Evolutionary conservation across 2,113 vertebrate species (phyloP).

Genomic region (Aix galericulata): DNA sequence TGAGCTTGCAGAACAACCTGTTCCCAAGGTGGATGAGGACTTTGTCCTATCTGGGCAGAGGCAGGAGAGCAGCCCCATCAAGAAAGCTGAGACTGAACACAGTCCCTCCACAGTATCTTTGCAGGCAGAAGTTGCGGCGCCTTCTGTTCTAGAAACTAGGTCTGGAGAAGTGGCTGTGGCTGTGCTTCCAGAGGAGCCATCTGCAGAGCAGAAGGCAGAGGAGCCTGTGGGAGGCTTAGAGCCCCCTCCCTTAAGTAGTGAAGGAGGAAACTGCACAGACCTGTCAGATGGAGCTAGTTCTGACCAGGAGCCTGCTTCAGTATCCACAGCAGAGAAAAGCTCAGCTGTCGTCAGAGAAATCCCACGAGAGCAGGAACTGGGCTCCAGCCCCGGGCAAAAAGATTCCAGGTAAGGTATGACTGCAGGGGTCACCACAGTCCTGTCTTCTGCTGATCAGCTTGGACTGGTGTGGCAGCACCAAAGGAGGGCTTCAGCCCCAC

Average conservation of each 20-base stretch:
- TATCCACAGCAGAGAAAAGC: neutral
- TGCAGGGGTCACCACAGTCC: neutral
- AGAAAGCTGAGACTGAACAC: neutral
- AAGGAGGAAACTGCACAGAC: neutral
- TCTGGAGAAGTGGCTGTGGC: neutral
- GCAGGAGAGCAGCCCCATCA: neutral
- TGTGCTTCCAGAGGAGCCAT: neutral
- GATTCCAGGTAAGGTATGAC: slow-evolving; percentile 59
- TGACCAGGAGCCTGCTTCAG: neutral
- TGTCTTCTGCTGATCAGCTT: accelerated
- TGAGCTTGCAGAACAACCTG: neutral
- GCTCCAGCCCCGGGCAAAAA: neutral
- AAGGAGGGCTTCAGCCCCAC: neutral
- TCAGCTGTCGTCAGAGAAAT: neutral
- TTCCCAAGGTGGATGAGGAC: neutral
- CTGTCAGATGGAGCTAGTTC: neutral
- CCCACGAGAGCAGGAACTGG: neutral
- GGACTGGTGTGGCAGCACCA: accelerated
- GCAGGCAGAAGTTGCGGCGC: neutral
- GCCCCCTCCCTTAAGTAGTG: slow-evolving; percentile 37
- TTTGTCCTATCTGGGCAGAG: neutral
- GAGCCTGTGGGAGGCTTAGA: neutral
- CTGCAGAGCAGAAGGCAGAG: neutral
- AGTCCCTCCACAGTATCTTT: neutral
- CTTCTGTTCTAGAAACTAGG: neutral